Evolutionary conservation across 2,797 vertebrate species (phyloP), one percentile per base, ranked within the genome.

Genomic region (Orestias chungarensis): DNA sequence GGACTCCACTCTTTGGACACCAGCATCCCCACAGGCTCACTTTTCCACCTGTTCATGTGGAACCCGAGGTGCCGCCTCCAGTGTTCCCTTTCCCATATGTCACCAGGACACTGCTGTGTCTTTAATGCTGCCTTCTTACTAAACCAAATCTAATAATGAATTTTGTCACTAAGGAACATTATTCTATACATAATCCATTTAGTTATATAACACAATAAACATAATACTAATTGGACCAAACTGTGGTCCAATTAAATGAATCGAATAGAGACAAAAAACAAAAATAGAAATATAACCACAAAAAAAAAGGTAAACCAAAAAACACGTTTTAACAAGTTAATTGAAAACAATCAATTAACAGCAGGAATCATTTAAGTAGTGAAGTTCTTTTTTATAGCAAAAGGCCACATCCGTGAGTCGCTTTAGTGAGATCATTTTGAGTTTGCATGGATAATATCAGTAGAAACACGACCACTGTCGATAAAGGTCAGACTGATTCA

Each of bases 1-100:
- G 86, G 75, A 67, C 87, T 91, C 87, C 91, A 44, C 70, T 82
- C 75, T 71, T 64, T 40, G 64, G 78, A 76, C 83, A 74, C 73
- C 52, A 25, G 64, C 76, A 73, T 81, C 76, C 85, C 88, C 74
- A 43, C 81, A 76, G 90, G 90, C 84, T 70, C 82, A 80, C 79
- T 87, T 85, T 82, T 86, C 89, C 91, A 94, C 92, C 93, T 94
- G 94, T 92, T 93, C 92, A 85, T 42, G 74, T 75, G 86, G 71
- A 88, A 73, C 84, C 81, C 78, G 81, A 84, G 76, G 84, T 69
- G 80, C 79, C n/a, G 81, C 78, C 84, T 83, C 88, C 85, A 84
- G 83, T 68, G 74, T 76, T 79, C 82, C 47, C 80, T 80, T 69
- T 18, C 47, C 93, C 91, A 89, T 93, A 94, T 95, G 94, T 82